Evolutionary conservation across 2,888 invertebrate genomes (phyloP).

Genomic region (Aporophyla nigra): DNA sequence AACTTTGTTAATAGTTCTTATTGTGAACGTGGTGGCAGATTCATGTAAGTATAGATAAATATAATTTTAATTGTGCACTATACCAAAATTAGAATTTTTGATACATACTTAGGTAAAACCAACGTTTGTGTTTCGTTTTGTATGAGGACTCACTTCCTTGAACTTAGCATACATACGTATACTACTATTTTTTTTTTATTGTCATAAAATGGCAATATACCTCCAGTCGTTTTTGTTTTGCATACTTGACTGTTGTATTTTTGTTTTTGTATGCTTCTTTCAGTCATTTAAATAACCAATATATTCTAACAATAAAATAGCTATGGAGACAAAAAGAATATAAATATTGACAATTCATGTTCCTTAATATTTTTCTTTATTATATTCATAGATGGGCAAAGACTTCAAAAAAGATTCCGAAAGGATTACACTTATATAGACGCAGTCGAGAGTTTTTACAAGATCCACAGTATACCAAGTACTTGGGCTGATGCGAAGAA

Average conservation of each 20-base stretch:
- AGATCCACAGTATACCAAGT: conserved; percentile 78
- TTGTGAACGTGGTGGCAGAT: conserved; percentile 33
- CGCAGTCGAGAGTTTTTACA: conserved; percentile 78
- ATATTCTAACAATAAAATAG: not conserved
- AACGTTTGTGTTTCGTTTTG: not conserved
- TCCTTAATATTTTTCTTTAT: not conserved
- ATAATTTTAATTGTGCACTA: not conserved
- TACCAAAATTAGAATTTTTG: not conserved
- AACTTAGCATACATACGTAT: too few relatives aligned
- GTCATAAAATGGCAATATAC: not conserved
- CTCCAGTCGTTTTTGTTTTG: not conserved
- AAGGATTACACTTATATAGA: conserved; percentile 80
- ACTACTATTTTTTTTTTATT: not conserved
- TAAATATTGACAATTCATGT: not conserved
- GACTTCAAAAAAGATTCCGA: conserved; percentile 76
- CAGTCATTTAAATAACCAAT: not conserved
- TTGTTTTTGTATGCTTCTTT: not conserved
- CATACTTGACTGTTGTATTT: not conserved
- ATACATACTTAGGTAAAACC: not conserved
- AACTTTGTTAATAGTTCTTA: conserved; percentile 39
- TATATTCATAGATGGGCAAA: conserved; percentile 75
- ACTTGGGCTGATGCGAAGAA: conserved; percentile 79
- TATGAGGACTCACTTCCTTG: not conserved
- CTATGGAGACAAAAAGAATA: not conserved
- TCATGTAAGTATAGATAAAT: conserved; percentile 51